These are phyloP conservation scores for Kryphioiulus occultus DNA, from an alignment of 2,888 invertebrate species.

Conservation along the genomic window DNA sequence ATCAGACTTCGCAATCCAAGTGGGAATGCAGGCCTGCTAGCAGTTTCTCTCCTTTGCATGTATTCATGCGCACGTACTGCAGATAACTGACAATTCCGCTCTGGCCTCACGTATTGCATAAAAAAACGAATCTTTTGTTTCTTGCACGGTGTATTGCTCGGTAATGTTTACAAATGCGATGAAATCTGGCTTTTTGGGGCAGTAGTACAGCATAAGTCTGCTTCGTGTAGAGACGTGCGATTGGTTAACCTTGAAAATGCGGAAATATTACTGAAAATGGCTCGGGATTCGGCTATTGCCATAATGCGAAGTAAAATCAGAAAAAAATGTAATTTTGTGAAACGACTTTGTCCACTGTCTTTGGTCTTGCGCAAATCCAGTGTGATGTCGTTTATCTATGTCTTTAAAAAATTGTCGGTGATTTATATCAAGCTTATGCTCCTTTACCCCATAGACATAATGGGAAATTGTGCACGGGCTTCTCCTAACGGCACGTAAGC, in stretches of 20 bases:
- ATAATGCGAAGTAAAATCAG: too few species aligned
- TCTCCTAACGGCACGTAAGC: too few species aligned
- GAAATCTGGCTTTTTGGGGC: background rate
- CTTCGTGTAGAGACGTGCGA: background rate
- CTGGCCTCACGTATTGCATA: background rate
- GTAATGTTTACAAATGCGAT: background rate
- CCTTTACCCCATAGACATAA: too few species aligned
- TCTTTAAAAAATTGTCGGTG: too few species aligned
- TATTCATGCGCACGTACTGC: background rate
- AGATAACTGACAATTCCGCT: background rate
- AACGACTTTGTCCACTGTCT: too few species aligned
- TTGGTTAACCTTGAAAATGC: background rate
- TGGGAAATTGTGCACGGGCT: too few species aligned
- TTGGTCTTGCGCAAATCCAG: too few species aligned
- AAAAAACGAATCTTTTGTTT: background rate
- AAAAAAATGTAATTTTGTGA: too few species aligned
- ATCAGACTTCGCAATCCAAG: constrained; percentile 8
- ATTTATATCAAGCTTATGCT: too few species aligned
- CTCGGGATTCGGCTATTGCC: too few species aligned
- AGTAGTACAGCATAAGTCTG: background rate
- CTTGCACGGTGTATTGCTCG: background rate
- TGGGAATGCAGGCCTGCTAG: background rate
- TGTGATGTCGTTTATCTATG: too few species aligned
- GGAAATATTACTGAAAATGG: background rate
- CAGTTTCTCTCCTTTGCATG: background rate